These are phyloP conservation scores for Peromyscus melanophrys DNA, from an alignment of 2,797 vertebrate genomes.

Conservation along the genomic window DNA sequence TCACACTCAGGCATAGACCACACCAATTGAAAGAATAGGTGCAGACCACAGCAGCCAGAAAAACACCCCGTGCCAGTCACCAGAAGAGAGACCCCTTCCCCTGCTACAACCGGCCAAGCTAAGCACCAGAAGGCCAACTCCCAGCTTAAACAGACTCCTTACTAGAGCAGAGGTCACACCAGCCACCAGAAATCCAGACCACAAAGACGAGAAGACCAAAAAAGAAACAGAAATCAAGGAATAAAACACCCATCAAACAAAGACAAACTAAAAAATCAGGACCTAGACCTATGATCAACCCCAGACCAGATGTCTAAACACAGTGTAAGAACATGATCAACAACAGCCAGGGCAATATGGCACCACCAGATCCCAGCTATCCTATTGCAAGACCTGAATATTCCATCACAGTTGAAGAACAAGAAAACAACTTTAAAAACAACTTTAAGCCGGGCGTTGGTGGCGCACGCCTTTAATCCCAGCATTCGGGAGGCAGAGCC, in stretches of 20 bases:
- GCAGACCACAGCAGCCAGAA: background rate
- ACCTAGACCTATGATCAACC: background rate
- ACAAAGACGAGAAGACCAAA: background rate
- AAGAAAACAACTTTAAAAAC: background rate
- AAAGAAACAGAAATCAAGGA: background rate
- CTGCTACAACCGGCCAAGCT: background rate
- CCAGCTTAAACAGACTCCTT: background rate
- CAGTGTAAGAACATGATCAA: too few species aligned
- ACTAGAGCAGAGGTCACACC: background rate
- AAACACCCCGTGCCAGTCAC: rapidly evolving
- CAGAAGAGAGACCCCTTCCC: background rate
- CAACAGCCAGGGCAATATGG: background rate
- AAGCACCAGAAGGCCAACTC: background rate
- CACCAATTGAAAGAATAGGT: background rate
- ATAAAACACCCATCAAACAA: background rate
- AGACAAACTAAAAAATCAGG: background rate
- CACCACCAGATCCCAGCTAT: background rate
- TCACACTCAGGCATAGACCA: background rate
- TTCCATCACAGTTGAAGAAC: background rate
- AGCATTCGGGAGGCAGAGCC: too few species aligned
- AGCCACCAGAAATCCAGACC: background rate
- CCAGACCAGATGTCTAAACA: background rate
- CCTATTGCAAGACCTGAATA: background rate
- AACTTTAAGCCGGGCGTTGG: too few species aligned
- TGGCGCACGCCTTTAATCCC: too few species aligned